These are phyloP conservation scores for Drosophila mettleri DNA, from an alignment of 2,888 invertebrate species.

Conservation along the genomic window DNA sequence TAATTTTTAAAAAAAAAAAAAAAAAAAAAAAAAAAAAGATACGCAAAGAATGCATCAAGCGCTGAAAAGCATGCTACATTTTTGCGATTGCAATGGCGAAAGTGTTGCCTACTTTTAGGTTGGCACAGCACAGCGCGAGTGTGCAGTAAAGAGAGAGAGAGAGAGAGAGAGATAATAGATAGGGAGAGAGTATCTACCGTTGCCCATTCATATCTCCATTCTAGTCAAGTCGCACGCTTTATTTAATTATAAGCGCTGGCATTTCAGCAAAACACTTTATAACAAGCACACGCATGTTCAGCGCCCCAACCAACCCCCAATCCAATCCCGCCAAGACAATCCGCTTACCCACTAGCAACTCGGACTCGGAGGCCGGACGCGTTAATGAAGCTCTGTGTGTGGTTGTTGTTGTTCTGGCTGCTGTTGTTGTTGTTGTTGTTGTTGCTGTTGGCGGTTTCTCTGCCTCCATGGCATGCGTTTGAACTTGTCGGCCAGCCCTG, in stretches of 20 bases:
- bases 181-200: too few relatives aligned
- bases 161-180: background rate
- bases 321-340: slow-evolving; percentile 30
- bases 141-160: background rate
- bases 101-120: slow-evolving; percentile 66
- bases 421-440: slow-evolving; percentile 31
- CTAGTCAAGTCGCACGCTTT: slow-evolving; percentile 64
- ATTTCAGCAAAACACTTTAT: slow-evolving; percentile 74
- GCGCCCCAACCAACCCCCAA: background rate
- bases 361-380: slow-evolving; percentile 75
- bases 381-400: slow-evolving; percentile 71
- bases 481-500: slow-evolving; percentile 42
- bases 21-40: too few relatives aligned
- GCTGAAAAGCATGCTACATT: slow-evolving; percentile 65
- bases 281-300: slow-evolving; percentile 42
- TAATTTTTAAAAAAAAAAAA: too few relatives aligned
- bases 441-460: slow-evolving; percentile 20
- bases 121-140: slow-evolving; percentile 18
- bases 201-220: slow-evolving; percentile 53
- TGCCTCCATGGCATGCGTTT: slow-evolving; percentile 38
- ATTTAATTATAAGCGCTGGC: slow-evolving; percentile 76
- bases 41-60: slow-evolving; percentile 8
- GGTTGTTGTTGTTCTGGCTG: slow-evolving; percentile 28
- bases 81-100: slow-evolving; percentile 21
- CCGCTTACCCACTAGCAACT: slow-evolving; percentile 70